A percentile compares a stretch with the other conserved stretches of the same genome.
Evolutionary conservation across 2,113 vertebrate genomes (phyloP).

Genomic region (Abramis brama): DNA sequence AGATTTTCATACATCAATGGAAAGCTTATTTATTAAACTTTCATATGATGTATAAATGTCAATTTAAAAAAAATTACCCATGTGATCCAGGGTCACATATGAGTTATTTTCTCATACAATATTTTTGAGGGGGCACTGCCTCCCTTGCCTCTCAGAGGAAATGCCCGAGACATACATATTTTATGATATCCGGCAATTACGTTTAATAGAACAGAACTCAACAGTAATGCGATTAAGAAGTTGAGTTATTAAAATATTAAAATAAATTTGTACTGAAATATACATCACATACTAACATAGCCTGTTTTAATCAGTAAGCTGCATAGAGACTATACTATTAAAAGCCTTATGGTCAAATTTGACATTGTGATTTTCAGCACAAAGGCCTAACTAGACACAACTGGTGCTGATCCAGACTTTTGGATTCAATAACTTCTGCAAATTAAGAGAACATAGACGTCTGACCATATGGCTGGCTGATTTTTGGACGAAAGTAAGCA

Average conservation of each 20-base stretch:
- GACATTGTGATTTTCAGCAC: slow-evolving; percentile 31
- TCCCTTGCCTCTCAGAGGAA: no score
- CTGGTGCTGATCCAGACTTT: slow-evolving; percentile 37
- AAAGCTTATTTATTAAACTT: no score
- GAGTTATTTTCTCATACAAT: no score
- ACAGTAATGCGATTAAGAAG: background rate
- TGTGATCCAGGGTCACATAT: no score
- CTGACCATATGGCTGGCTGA: slow-evolving; percentile 47
- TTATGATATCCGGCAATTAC: no score
- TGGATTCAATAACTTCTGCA: slow-evolving; percentile 27
- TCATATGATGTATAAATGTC: no score
- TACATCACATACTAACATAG: slow-evolving; percentile 33
- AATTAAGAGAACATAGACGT: slow-evolving; percentile 12
- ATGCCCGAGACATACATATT: no score
- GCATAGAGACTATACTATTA: slow-evolving; percentile 14
- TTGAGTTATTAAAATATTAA: background rate
- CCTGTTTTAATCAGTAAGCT: background rate
- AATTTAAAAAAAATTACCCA: no score
- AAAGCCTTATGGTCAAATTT: slow-evolving; percentile 27
- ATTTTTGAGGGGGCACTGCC: no score
- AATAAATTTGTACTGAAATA: background rate
- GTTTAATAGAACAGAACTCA: background rate
- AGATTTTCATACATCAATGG: no score
- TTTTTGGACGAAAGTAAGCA: slow-evolving; percentile 45
- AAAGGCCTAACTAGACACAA: slow-evolving; percentile 37